Base-by-base conservation (phyloP, 2,797 vertebrate species). In the Poeciliopsis gracilis region DNA sequence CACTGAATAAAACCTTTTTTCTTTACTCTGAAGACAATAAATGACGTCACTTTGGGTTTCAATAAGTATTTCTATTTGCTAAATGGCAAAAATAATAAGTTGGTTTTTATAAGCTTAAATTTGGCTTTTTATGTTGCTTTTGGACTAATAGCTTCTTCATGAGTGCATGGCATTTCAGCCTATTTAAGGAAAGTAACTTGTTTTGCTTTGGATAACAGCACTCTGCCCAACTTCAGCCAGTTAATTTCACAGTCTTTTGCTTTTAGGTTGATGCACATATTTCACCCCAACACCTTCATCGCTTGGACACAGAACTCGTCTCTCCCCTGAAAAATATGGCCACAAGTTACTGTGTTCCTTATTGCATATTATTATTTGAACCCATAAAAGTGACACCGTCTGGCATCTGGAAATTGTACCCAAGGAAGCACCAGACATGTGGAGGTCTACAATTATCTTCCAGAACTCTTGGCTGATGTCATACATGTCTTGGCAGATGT, bases 61-160 rank as follows among this genome's bases (percentile, higher is more conserved):
- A 23, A 41, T 23, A 41, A 41, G 38, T 67, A 66, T 41, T 67
- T 67, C 63, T 67, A 25, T 67, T 41, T 67, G 63, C 63, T 67
- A 67, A 67, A 23, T 11, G 63, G 5, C 63, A 38, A 38, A 66
- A 67, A 36, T 59, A 30, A 59, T 9, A 38, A 66, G 61, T 66
- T 0, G 2, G 13, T 15, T 33, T 66, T 38, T 66, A 18, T 38
- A 36, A 36, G 7, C 33, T 66, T 66, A 13, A 67, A 41, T 67
- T 41, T 41, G 18, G 9, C 8, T 41, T 25, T 67, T 41, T 43
- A 41, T 43, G 38, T 67, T 67, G 10, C 4, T 43, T 63, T 23
- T 63, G 59, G 30, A 63, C 30, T 63, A 20, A 36, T 36, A 7
- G 36, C 63, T 67, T 67, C 38, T 67, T 67, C 36, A 23, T 67